Base-by-base conservation (phyloP, 2,113 vertebrate genomes). In the Hiodon alosoides region DNA sequence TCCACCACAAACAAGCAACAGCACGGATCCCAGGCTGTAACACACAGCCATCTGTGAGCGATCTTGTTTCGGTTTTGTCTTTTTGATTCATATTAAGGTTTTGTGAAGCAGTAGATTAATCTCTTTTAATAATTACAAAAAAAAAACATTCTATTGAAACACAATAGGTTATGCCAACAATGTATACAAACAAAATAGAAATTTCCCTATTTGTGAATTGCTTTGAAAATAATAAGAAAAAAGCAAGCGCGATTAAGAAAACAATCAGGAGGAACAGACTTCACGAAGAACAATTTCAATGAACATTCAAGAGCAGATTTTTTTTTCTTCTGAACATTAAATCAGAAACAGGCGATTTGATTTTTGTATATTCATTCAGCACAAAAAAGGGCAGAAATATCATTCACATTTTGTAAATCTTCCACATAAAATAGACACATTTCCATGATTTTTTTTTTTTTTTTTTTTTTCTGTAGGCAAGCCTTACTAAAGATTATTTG, bases 111-210 rank as follows among this genome's bases (percentile, higher is more conserved):
- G 77, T 81, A 86, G 81, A 86, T 87, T 87, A 86, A 89, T 85
- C 84, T 87, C 78, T 87, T 90, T 90, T 91, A 92, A 91, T 92
- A 89, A 91, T 90, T 88, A 89, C 31, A 31, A 31, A 31, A 31
- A 90, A 92, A 91, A 87, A 91, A 87, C 83, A 83, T 79, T 89
- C 89, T 91, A 90, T 91, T 90, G 84, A 89, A 89, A 92, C 89
- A 92, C 86, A 90, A 90, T 90, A 88, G 87, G 88, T 88, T 87
- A 89, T 91, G 90, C 90, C 90, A 92, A 90, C 86, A 89, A 90
- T 88, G 89, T 87, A 84, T 92, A 92, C 87, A 91, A 90, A 92
- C 85, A 81, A 91, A 91, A 90, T 87, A 85, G 84, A 92, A 91
- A 88, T 83, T 82, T 80, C 79, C 79, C 82, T 84, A 85, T 86